phyloP scores from a whole-genome alignment of 2,113 vertebrate species.

The Pomatostomus ruficeps region DNA sequence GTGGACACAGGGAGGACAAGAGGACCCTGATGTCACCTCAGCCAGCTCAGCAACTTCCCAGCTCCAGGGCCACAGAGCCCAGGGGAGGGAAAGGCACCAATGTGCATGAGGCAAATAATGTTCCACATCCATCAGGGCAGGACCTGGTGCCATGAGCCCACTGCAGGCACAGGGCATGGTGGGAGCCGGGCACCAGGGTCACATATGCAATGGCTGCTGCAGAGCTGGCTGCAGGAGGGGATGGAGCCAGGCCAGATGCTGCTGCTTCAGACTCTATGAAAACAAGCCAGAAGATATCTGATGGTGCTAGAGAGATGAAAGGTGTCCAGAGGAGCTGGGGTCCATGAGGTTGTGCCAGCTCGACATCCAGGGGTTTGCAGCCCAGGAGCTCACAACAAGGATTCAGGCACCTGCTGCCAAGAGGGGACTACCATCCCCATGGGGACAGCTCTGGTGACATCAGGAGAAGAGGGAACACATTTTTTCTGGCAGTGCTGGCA shows the following conservation, averaged over 20 bases:
- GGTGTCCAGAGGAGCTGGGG: neutral
- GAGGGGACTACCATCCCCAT: rapidly evolving
- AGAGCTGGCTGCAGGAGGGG: neutral
- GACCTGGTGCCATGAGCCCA: rapidly evolving
- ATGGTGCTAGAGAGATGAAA: neutral
- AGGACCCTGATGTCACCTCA: neutral
- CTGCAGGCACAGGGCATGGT: rapidly evolving
- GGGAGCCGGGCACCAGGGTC: neutral
- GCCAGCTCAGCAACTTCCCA: neutral
- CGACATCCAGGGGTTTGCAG: rapidly evolving
- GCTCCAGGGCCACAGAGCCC: rapidly evolving
- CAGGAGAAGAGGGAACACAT: rapidly evolving
- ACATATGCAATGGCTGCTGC: rapidly evolving
- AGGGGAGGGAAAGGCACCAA: neutral
- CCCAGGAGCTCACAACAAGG: neutral
- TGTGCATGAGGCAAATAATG: rapidly evolving
- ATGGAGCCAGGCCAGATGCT: neutral
- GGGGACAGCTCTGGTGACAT: neutral
- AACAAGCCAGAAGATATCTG: neutral
- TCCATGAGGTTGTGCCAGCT: neutral
- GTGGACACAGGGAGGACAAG: neutral
- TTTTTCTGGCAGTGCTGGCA: neutral
- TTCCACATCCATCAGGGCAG: rapidly evolving
- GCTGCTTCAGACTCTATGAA: neutral
- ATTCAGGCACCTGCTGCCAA: no score